Percentiles rank a stretch among this genome's conserved stretches.
phyloP scores from a whole-genome alignment of 1,140 invertebrate genomes.

The Acromyrmex echinatior region DNA sequence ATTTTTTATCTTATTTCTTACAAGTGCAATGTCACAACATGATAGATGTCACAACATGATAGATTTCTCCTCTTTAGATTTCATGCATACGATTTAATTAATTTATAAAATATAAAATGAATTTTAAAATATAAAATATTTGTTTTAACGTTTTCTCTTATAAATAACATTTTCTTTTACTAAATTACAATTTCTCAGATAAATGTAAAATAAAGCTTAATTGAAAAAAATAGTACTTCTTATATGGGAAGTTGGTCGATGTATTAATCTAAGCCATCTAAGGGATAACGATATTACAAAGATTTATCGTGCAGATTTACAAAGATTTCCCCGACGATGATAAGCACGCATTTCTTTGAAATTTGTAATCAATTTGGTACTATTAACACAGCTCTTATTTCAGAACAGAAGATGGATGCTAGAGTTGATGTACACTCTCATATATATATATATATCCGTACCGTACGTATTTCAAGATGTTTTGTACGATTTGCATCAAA shows the following conservation, averaged over 20 bases:
- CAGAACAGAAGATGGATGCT: constrained; percentile 59
- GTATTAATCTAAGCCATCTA: background rate
- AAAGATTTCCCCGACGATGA: background rate
- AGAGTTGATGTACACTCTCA: constrained; percentile 45
- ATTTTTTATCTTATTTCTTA: constrained; percentile 42
- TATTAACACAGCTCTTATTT: constrained; percentile 60
- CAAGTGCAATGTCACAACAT: constrained; percentile 30
- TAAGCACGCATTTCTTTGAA: constrained; percentile 39
- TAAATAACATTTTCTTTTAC: constrained; percentile 23
- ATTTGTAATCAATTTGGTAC: constrained; percentile 55
- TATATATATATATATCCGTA: background rate
- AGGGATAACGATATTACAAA: constrained; percentile 25
- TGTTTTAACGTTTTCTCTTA: constrained; percentile 37
- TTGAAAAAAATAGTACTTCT: constrained; percentile 16
- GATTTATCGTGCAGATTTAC: constrained; percentile 24
- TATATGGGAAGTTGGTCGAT: constrained; percentile 14
- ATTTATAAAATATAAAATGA: constrained; percentile 52
- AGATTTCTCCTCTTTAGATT: background rate
- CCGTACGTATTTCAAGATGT: background rate
- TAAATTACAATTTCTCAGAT: background rate
- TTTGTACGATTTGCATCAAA: constrained; percentile 40
- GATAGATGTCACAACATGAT: no score
- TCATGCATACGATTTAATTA: constrained; percentile 11
- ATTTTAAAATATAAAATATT: constrained; percentile 49
- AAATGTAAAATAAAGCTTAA: constrained; percentile 24